Base-by-base conservation (phyloP, 2,113 vertebrate species). In the Hystrix cristata region DNA sequence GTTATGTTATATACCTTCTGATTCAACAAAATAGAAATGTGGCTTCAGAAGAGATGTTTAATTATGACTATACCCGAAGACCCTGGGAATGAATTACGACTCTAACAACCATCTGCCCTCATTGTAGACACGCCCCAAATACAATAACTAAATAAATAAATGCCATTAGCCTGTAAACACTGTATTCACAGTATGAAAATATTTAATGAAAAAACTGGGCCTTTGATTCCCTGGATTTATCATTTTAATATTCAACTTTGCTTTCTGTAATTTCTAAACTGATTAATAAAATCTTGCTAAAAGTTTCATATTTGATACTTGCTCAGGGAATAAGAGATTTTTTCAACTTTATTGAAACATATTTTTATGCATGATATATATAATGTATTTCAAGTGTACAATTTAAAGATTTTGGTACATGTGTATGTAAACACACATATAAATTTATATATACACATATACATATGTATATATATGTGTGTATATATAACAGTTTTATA, bases 21-120 rank as follows among this genome's bases (percentile, higher is more conserved):
- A 87, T 87, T 93, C 82, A 95, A 95, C 62, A 87, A 95, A 86
- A 79, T 74, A 38, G 71, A 97, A 95, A 87, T 84, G 69, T 80
- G 76, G 27, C 34, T 93, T 83, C 78, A 84, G 82, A 88, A 65
- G 34, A 87, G 80, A 25, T 93, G 46, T 80, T 64, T 64, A 91
- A 84, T 14, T 15, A 74, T 62, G 55, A 55, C 23, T 9, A 55
- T 21, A 57, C 13, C 15, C 23, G 72, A 65, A 46, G 69, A 43
- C 15, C 59, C 9, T 27, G 80, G 57, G 34, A 72, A 84, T n/a
- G 62, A 84, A 84, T 72, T 74, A 23, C 55, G 29, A 10, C 38
- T 95, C 14, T 62, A 74, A 79, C 21, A 79, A 48, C 27, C n/a
- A 62, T 4, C 46, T 93, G 13, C 15, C n/a, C 21, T 34, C 62